Percentiles rank a stretch among this genome's conserved stretches.
Conservation (phyloP, 2,113 vertebrate species). For the Gnathonemus echidnorhynchus region DNA sequence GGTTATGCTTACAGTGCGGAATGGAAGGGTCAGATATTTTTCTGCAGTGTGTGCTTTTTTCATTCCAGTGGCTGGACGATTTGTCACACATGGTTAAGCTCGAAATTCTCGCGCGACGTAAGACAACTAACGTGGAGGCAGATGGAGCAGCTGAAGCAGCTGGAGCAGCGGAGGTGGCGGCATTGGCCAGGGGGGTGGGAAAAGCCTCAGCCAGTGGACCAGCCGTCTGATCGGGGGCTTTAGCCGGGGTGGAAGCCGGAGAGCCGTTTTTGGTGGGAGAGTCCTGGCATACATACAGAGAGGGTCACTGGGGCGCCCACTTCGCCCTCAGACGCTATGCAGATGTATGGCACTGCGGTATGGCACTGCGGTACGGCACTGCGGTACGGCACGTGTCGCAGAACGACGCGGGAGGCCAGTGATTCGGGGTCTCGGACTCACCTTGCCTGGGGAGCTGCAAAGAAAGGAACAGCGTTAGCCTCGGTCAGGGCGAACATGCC, state of each 20-base stretch:
- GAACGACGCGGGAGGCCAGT: too few species aligned
- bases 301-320: background rate
- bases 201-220: slow-evolving; percentile 65
- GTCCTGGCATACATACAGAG: slow-evolving; percentile 56
- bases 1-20: background rate
- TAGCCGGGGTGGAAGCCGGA: slow-evolving; percentile 74
- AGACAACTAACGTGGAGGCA: slow-evolving; percentile 6
- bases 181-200: slow-evolving; percentile 62
- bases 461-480: slow-evolving; percentile 32
- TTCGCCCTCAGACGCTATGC: background rate
- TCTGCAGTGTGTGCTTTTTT: background rate
- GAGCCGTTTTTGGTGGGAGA: slow-evolving; percentile 80
- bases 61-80: background rate
- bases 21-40: background rate
- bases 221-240: slow-evolving; percentile 58
- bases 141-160: background rate
- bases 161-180: slow-evolving; percentile 40
- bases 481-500: slow-evolving; percentile 21
- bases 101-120: background rate
- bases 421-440: slow-evolving; percentile 37
- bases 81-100: background rate
- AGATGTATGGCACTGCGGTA: background rate
- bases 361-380: background rate
- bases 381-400: background rate
- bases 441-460: slow-evolving; percentile 65